Base-by-base conservation (phyloP, 2,888 invertebrate genomes). In the Nomada fucata region DNA sequence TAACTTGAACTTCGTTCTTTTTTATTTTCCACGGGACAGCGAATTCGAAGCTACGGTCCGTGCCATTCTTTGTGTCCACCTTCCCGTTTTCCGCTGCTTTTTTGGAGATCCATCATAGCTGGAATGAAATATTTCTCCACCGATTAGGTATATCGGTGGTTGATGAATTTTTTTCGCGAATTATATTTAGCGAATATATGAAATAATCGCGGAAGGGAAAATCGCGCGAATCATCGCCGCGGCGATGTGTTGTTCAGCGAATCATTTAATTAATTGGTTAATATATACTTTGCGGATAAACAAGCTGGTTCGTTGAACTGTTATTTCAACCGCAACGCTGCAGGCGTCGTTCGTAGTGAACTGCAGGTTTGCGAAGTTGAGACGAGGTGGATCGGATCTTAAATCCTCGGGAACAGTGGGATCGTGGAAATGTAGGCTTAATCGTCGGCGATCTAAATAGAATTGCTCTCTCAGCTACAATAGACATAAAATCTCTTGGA, bases 341-440 rank as follows among this genome's bases (percentile, higher is more conserved):
- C 44, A 13, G 44, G 4, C 44, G 10, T 44, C 20, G 20, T 68
- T 68, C 20, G 15, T 36, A 53, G 20, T 2, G 10, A 42, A 57
- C 13, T 2, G n/a, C 20, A 53, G 9, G 9, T 42, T 42, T 0
- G n/a, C 1, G n/a, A 26, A 44, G 15, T 13, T 47, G 3, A 3
- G 29, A 47, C 15, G 3, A 69, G 26, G 3, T 29, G 29, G 50
- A 47, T 18, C 1, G 7, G 18, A 18, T 10, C 23, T 63, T 55
- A 53, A 53, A 44, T n/a, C 50, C 13, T 36, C 18, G 23, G 7
- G 7, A 7, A 42, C 65, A 50, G 50, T 20, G 36, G 2, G 3
- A 60, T 50, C 59, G n/a, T 7, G 44, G n/a, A 69, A 69, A 26
- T 29, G 60, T 23, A 26, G 26, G 68, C 61, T 68, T 68, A 69